Evolutionary conservation across 2,888 invertebrate genomes (phyloP).

Genomic region (Andrena bucephala): DNA sequence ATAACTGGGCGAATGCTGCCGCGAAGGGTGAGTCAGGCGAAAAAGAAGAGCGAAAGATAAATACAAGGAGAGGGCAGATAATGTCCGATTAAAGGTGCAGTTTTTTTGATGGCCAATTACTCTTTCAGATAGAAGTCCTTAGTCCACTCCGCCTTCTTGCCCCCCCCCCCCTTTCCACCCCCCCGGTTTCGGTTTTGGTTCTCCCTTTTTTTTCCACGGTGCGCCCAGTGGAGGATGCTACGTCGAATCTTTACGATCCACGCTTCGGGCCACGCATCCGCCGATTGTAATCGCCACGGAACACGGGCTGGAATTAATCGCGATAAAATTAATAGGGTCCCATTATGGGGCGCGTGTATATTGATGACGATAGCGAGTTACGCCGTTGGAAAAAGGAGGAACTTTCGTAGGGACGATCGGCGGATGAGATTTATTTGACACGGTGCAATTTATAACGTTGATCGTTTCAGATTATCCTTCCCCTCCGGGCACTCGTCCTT

Average conservation of each 20-base stretch:
- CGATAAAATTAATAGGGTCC: conserved; percentile 70
- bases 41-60: conserved; percentile 13
- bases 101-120: conserved; percentile 55
- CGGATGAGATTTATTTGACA: conserved; percentile 64
- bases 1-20: conserved; percentile 17
- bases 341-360: conserved; percentile 55
- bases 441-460: conserved; percentile 53
- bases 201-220: not conserved
- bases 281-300: conserved; percentile 61
- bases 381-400: not conserved
- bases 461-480: conserved; percentile 90
- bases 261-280: conserved; percentile 29
- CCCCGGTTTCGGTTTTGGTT: not conserved
- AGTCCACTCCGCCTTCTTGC: conserved; percentile 9
- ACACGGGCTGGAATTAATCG: conserved; percentile 71
- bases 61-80: conserved; percentile 41
- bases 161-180: not conserved
- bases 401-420: conserved; percentile 34
- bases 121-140: conserved; percentile 38
- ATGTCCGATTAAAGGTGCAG: conserved; percentile 51
- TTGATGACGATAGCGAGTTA: conserved; percentile 22
- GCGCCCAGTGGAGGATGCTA: conserved; percentile 22
- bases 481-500: conserved; percentile 97
- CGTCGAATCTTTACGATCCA: conserved; percentile 52
- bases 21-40: conserved; percentile 9